Conservation (phyloP, 2,888 invertebrate genomes). For the Salpingus planirostris region DNA sequence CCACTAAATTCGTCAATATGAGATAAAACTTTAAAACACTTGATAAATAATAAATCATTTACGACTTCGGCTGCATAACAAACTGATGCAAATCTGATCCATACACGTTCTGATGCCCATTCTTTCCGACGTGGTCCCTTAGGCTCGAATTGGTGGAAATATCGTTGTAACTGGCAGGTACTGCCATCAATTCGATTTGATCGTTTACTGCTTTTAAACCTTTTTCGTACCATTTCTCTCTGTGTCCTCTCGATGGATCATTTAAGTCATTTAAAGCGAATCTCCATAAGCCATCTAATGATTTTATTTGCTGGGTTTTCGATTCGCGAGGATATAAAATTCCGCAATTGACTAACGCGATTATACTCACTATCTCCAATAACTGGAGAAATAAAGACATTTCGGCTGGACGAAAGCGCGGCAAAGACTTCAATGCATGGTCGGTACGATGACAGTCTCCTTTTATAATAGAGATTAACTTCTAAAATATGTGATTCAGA, state of each 20-base stretch:
- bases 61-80: constrained; percentile 86
- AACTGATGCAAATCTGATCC: constrained; percentile 87
- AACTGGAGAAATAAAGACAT: no score
- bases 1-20: constrained; percentile 57
- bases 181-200: constrained; percentile 61
- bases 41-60: no score
- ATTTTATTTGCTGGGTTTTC: constrained; percentile 63
- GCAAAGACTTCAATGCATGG: no score
- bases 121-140: constrained; percentile 81
- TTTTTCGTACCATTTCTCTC: constrained; percentile 1
- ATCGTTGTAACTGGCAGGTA: constrained; percentile 93
- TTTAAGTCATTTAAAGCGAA: not conserved
- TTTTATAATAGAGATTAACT: no score
- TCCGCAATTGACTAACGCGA: no score
- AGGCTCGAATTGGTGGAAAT: constrained; percentile 69
- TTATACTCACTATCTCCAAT: no score
- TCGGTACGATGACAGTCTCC: no score
- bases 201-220: not conserved
- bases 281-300: constrained; percentile 55
- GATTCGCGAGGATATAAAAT: constrained; percentile 68
- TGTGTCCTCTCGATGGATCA: not conserved
- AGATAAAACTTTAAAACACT: not conserved
- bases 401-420: no score
- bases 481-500: no score
- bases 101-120: constrained; percentile 64